Base-by-base conservation (phyloP, 2,113 vertebrate genomes). In the Sula dactylatra region DNA sequence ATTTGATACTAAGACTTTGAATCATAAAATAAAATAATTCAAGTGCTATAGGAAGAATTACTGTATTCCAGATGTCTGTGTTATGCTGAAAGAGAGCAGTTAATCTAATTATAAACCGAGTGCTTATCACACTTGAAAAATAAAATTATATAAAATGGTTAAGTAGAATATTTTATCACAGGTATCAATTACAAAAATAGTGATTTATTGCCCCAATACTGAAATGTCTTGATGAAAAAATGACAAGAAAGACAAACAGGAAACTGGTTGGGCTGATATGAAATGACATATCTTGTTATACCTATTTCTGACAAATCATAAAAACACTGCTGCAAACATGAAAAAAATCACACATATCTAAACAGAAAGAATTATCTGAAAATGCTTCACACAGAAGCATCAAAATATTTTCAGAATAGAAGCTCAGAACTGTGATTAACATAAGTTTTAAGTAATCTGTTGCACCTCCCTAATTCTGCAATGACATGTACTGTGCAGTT, bases 401-500 rank as follows among this genome's bases (percentile, higher is more conserved):
- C 22, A 87, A 84, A 66, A 31, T 85, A 12, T 58, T 78, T 45
- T 45, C 61, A 56, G 26, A 47, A 26, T 0, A 58, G 7, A 70
- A 61, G 25, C 27, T 82, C 18, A 72, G 24, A 87, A 69, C 0
- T 86, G 16, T n/a, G 20, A 78, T 42, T 49, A 76, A 17, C 1
- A 0, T 24, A 38, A 71, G 9, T 67, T 82, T 93, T 59, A 89
- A 86, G 59, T 38, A n/a, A 47, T 13, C 45, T 86, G 21, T 24
- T 65, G 29, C 3, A 1, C 32, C 76, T 42, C 36, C 49, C 22
- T 36, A 70, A 90, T 73, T 64, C 59, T 92, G 49, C 50, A 84
- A 19, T 11, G 27, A 58, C 34, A 54, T 0, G 0, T 66, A 45
- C 5, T 7, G 8, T 7, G 20, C 71, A 77, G 44, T n/a, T 94